These are phyloP conservation scores for Meda fulgida DNA, from an alignment of 2,797 vertebrate species.

Conservation along the genomic window DNA sequence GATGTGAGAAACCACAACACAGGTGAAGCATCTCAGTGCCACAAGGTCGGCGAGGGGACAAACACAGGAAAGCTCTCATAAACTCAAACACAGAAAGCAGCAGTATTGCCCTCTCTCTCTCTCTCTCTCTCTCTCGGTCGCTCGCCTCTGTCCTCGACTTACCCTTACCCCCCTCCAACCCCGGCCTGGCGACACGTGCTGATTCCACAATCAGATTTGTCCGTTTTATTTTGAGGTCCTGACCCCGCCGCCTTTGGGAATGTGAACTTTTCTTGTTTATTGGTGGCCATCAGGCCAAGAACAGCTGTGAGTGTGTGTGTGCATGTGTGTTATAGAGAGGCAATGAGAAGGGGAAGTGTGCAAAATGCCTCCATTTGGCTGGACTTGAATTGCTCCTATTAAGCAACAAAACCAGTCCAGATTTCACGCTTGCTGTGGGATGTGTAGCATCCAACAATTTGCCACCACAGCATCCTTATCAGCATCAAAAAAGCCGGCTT, in stretches of 20 bases:
- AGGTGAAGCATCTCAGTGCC: constrained; percentile 42
- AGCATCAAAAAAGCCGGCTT: not conserved
- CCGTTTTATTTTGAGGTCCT: constrained; percentile 67
- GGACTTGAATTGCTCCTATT: constrained; percentile 61
- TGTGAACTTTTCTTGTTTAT: constrained; percentile 71
- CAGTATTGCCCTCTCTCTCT: constrained; percentile 30
- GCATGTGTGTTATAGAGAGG: constrained; percentile 31
- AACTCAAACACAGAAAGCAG: constrained; percentile 49
- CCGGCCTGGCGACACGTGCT: constrained; percentile 63
- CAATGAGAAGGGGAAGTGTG: constrained; percentile 43
- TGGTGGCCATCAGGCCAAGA: constrained; percentile 65
- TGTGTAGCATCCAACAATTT: constrained; percentile 25
- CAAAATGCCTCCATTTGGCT: constrained; percentile 67
- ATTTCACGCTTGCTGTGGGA: constrained; percentile 54
- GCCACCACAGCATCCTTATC: constrained; percentile 11
- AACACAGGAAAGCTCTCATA: constrained; percentile 58
- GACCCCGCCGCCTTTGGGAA: constrained; percentile 70
- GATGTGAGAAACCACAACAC: constrained; percentile 48
- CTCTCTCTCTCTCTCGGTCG: constrained; percentile 23
- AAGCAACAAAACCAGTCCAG: constrained; percentile 57
- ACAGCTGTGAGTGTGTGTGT: constrained; percentile 52
- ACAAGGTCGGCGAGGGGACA: constrained; percentile 61
- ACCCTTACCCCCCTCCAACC: constrained; percentile 66
- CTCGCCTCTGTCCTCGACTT: constrained; percentile 66
- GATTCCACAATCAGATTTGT: constrained; percentile 71